Conservation (phyloP, 2,113 vertebrate genomes). For the Pterocles burchelli region DNA sequence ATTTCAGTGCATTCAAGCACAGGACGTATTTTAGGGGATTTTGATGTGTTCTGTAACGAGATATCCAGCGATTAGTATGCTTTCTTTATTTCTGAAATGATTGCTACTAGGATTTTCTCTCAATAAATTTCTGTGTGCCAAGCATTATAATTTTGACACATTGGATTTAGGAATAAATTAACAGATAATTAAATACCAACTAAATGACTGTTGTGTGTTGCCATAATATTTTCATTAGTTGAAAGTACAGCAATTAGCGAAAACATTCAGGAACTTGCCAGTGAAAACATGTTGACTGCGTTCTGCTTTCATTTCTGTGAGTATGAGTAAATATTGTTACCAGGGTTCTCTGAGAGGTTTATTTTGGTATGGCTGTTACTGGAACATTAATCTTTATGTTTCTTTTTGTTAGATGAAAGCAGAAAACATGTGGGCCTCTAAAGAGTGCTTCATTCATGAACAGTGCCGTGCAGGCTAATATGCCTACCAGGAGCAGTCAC, state of each 20-base stretch:
- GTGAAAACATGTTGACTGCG: neutral
- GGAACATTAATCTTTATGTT: neutral
- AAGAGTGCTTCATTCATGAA: neutral
- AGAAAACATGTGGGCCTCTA: neutral
- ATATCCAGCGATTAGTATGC: neutral
- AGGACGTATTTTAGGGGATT: neutral
- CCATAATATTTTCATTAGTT: conserved; percentile 51
- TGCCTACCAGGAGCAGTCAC: neutral
- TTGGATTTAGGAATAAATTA: conserved; percentile 37
- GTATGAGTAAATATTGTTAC: neutral
- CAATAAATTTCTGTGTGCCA: neutral
- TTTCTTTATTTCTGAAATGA: neutral
- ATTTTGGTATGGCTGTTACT: neutral
- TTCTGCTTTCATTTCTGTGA: conserved; percentile 6
- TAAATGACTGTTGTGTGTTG: conserved; percentile 14
- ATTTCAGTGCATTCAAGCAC: neutral
- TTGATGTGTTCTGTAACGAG: neutral
- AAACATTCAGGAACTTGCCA: neutral
- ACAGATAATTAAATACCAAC: neutral
- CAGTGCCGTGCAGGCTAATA: neutral
- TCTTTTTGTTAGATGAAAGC: neutral
- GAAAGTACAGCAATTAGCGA: conserved; percentile 6
- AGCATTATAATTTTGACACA: neutral
- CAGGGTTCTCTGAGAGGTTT: neutral
- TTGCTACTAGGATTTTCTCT: neutral